Evolutionary conservation across 2,113 vertebrate species (phyloP).

Genomic region (Thalassoma bifasciatum): DNA sequence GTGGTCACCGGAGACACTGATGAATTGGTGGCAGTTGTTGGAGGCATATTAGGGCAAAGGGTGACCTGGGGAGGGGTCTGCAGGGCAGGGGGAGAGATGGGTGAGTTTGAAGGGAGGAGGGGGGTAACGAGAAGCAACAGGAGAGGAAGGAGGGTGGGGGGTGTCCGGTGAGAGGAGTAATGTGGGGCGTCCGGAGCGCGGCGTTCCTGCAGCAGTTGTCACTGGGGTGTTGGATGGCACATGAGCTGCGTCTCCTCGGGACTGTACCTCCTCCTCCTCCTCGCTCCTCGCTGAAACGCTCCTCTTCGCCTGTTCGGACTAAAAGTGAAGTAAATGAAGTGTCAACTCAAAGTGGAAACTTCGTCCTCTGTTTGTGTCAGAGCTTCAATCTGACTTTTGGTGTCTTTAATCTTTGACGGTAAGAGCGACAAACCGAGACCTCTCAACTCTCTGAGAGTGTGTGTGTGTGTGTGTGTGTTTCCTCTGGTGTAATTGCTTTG

Average conservation of each 20-base stretch:
- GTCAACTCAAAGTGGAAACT: too few relatives aligned
- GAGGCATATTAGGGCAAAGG: constrained; percentile 83
- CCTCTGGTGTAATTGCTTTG: constrained; percentile 13
- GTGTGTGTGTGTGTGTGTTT: constrained; percentile 23
- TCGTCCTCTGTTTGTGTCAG: constrained; percentile 8
- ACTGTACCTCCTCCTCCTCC: constrained; percentile 26
- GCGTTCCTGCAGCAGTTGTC: constrained; percentile 74
- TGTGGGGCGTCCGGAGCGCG: constrained; percentile 61
- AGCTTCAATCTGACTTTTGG: constrained; percentile 15
- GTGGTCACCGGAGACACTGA: constrained; percentile 72
- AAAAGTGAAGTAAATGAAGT: too few relatives aligned
- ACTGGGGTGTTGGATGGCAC: constrained; percentile 64
- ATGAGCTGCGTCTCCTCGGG: constrained; percentile 51
- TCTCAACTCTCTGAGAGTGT: neutral
- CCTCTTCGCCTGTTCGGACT: too few relatives aligned
- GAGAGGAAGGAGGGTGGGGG: constrained; percentile 23
- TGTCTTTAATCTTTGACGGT: constrained; percentile 61
- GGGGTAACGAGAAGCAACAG: constrained; percentile 31
- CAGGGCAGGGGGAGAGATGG: constrained; percentile 12
- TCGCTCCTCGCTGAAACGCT: constrained; percentile 5
- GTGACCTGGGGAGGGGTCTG: constrained; percentile 71
- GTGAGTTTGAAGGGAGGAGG: constrained; percentile 8
- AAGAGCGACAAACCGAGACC: constrained; percentile 41
- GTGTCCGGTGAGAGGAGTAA: constrained; percentile 52
- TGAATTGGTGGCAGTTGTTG: constrained; percentile 83